These are phyloP conservation scores for Sialia sialis DNA, from an alignment of 2,113 vertebrate species.

Conservation along the genomic window DNA sequence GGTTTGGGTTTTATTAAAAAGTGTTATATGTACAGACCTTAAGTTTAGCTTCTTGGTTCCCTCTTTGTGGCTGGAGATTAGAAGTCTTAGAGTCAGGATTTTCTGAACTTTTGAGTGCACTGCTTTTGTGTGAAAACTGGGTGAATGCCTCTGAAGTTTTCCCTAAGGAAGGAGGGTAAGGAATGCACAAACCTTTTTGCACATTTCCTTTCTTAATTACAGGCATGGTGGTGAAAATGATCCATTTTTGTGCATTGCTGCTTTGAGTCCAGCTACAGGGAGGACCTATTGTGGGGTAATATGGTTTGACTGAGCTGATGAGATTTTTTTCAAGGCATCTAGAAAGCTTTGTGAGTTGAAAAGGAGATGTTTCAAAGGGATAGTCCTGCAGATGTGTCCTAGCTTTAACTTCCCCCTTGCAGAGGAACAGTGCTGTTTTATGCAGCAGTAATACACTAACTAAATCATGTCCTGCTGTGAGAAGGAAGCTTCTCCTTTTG, in stretches of 20 bases:
- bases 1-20: not conserved
- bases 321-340: not conserved
- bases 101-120: not conserved
- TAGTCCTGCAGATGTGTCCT: not conserved
- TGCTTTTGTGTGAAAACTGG: not conserved
- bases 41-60: not conserved
- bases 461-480: not conserved
- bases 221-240: not conserved
- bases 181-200: not conserved
- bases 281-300: not conserved
- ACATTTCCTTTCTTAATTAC: not conserved
- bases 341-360: not conserved
- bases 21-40: fast-evolving
- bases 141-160: not conserved
- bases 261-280: not conserved
- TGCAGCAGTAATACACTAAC: not conserved
- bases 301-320: not conserved
- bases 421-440: not conserved
- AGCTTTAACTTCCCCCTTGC: not conserved
- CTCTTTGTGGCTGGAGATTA: not conserved
- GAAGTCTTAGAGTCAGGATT: not conserved
- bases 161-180: not conserved
- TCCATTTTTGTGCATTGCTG: not conserved
- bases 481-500: conserved; percentile 1
- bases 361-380: not conserved